Evolutionary conservation across 2,888 invertebrate genomes (phyloP).

Genomic region (Erynnis tages): DNA sequence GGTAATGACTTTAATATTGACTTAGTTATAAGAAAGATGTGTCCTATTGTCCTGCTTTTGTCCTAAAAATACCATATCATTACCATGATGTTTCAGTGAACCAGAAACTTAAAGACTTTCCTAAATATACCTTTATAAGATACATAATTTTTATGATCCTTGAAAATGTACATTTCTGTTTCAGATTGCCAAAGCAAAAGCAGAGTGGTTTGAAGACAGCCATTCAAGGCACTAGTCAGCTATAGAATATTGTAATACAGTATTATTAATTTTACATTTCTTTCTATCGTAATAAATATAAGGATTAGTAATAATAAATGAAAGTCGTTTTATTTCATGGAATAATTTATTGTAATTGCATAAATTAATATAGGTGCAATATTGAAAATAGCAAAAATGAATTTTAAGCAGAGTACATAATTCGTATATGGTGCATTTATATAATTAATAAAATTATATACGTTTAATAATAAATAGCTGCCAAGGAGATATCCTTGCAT

Average conservation of each 20-base stretch:
- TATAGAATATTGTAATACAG: constrained; percentile 38
- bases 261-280: neutral
- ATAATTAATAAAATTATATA: too few relatives aligned
- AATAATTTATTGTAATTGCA: constrained; percentile 17
- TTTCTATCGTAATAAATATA: constrained; percentile 1
- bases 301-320: constrained; percentile 6
- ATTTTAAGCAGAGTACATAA: too few relatives aligned
- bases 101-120: too few relatives aligned
- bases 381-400: neutral
- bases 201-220: constrained; percentile 63
- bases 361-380: constrained; percentile 2
- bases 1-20: too few relatives aligned
- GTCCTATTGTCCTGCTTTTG: too few relatives aligned
- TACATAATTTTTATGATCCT: neutral
- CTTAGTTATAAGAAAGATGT: neutral
- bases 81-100: too few relatives aligned
- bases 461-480: too few relatives aligned
- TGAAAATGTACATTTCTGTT: constrained; percentile 34
- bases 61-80: too few relatives aligned
- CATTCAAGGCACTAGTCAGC: constrained; percentile 72
- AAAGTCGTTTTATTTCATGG: constrained; percentile 8
- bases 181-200: constrained; percentile 70
- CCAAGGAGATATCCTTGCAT: too few relatives aligned
- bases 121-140: too few relatives aligned
- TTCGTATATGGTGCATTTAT: too few relatives aligned